Percentiles rank a stretch among this genome's conserved stretches.
Conservation (phyloP, 53 echinoderm and acorn worm species). For the Apostichopus leukothele region DNA sequence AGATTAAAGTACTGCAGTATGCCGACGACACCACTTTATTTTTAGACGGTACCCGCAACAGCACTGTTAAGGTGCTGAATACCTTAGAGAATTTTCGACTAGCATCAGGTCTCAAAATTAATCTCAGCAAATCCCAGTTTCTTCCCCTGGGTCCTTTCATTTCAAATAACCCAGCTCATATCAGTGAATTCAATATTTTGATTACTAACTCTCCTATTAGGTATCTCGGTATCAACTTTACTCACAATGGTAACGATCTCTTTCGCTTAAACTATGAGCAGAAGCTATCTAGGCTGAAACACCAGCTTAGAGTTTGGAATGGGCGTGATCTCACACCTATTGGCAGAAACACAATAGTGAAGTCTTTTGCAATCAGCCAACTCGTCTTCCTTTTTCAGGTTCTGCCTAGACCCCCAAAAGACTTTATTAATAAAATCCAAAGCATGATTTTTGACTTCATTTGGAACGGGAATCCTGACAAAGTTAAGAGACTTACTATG, state of each 20-base stretch:
- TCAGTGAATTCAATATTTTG: no score
- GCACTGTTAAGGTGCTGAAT: background rate
- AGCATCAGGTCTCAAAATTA: background rate
- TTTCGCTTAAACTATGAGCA: background rate
- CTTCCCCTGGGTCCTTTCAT: background rate
- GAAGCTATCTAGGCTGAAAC: conserved; percentile 1
- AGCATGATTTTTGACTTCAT: background rate
- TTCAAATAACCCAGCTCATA: background rate
- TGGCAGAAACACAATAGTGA: background rate
- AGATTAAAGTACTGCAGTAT: background rate
- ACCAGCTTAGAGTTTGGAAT: background rate
- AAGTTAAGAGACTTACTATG: background rate
- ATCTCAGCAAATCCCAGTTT: background rate
- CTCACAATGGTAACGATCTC: background rate
- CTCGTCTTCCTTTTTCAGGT: conserved; percentile 11
- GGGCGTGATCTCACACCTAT: background rate
- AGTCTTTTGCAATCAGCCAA: conserved; percentile 1
- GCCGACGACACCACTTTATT: no score
- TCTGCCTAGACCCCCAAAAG: conserved; percentile 7
- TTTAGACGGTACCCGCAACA: no score
- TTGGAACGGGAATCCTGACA: background rate
- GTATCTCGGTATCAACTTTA: no score
- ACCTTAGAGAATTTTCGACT: background rate
- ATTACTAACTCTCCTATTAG: no score
- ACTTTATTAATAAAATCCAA: background rate